Evolutionary conservation across 2,888 invertebrate genomes (phyloP), one percentile per base, ranked within the genome.

Genomic region (Nomada fucata): DNA sequence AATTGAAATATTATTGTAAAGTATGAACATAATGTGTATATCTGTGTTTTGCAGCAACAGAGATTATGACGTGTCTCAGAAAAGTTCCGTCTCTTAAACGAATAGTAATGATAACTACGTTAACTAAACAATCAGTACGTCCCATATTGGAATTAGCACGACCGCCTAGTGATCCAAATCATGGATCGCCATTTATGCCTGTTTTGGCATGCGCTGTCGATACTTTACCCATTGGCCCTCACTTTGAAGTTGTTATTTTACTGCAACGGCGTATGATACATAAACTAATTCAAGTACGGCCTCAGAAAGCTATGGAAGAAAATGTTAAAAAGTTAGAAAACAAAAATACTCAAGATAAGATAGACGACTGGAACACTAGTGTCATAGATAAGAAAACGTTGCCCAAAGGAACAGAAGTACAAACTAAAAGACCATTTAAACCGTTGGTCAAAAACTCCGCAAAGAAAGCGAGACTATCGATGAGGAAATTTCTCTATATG

Each of bases 71-170:
- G 20, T 91, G 91, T 59, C 85, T 93, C 1, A 86, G 93, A 55
- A 92, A 92, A 82, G 92, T 93, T 68, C 86, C 77, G 9, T 88
- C 91, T 0, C 78, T 94, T 0, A 90, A 90, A 36, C 89, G 92
- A 63, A 88, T 94, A 23, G 93, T 93, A 7, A 90, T 94, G 90
- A 90, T 93, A 63, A 94, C 94, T 18, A 92, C 92, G 4, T 83
- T 94, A 57, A 93, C 93, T 0, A 94, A 93, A 67, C 93, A 93
- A 76, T 92, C 94, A 0, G 93, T 93, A 3, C 92, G 93, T n/a
- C 91, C 93, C 11, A 93, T 93, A 78, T 80, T 94, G 67, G 93
- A 94, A 76, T 83, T 94, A 26, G 92, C 91, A 10, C 90, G 92
- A 42, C 93, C 94, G 42, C 93, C 94, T 4, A 86, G 89, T 11